Evolutionary conservation across 2,797 vertebrate species (phyloP), one percentile per base, ranked within the genome.

Genomic region (Tympanoctomys barrerae): DNA sequence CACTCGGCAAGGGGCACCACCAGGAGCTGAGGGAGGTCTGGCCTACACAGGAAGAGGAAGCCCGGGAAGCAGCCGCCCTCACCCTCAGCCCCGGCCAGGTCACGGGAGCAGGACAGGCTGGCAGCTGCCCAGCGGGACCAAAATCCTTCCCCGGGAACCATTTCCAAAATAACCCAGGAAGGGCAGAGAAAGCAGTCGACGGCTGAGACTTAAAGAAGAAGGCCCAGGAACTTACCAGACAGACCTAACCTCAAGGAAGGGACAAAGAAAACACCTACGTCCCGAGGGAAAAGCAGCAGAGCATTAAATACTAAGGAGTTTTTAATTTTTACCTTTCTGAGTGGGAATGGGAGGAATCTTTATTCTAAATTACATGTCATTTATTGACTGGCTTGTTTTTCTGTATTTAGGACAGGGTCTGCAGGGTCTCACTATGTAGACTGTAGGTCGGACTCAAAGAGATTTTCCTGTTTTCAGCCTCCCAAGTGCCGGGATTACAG

Each of bases 141-240:
- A 84, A 86, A 52, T 77, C 42, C 61, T 46, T 89, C 73, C 66
- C 9, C 52, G 82, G 61, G 28, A 90, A 80, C n/a, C 46, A 89
- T 22, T 91, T 84, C 49, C 64, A 82, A 42, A 78, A 18, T 7
- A 81, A 95, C 52, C 75, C 81, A 82, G 57, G 54, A 77, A 95
- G 26, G 11, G 22, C 46, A 85, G 54, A 93, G 36, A 78, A 91
- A 89, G 77, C 79, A 91, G 39, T 0, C 33, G 39, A 78, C 33
- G 54, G 21, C 24, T 3, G 22, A 94, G n/a, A 79, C 22, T 19
- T 39, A 57, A 59, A 68, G 81, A 13, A 73, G 85, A 10, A 66
- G 33, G 33, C 83, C 13, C 5, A 61, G 39, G 59, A 68, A 54
- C 28, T 36, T 64, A 64, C 0, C 14, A 89, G 82, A 61, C 73